Percentiles rank a stretch among this genome's conserved stretches.
Conservation (phyloP, 2,113 vertebrate species). For the Cathartes aura region DNA sequence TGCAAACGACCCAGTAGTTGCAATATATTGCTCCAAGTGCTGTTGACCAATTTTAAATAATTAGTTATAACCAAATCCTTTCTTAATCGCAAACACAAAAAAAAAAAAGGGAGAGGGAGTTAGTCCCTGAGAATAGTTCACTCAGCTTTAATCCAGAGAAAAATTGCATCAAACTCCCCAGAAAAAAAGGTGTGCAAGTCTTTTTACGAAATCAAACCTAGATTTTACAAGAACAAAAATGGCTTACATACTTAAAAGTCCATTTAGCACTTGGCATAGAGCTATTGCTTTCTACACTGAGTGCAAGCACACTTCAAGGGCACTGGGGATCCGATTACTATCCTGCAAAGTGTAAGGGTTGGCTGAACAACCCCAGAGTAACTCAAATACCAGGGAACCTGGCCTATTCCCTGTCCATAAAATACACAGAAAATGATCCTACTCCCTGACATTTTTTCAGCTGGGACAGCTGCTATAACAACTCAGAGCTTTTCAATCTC, state of each 20-base stretch:
- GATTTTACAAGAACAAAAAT: constrained; percentile 68
- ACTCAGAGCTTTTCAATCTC: constrained; percentile 66
- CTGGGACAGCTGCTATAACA: constrained; percentile 77
- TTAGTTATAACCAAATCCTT: background rate
- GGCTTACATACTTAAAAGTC: constrained; percentile 63
- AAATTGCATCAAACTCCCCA: constrained; percentile 7
- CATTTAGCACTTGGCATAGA: constrained; percentile 65
- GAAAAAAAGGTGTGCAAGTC: constrained; percentile 26
- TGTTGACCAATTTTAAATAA: background rate
- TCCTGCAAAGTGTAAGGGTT: constrained; percentile 67
- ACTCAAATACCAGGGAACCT: constrained; percentile 72
- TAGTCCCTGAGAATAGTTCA: background rate
- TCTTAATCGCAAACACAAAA: background rate
- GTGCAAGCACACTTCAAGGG: constrained; percentile 72
- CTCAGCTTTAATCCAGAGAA: background rate
- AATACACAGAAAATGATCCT: constrained; percentile 74
- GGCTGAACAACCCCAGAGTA: constrained; percentile 63
- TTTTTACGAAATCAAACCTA: constrained; percentile 58
- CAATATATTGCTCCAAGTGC: background rate
- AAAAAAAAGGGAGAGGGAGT: background rate
- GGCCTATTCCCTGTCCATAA: constrained; percentile 72
- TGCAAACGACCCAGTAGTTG: background rate
- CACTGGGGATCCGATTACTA: constrained; percentile 71
- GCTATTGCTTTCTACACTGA: constrained; percentile 52
- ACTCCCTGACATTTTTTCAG: constrained; percentile 75